Evolutionary conservation across 2,888 invertebrate genomes (phyloP), one percentile per base, ranked within the genome.

Genomic region (Penaeus monodon): DNA sequence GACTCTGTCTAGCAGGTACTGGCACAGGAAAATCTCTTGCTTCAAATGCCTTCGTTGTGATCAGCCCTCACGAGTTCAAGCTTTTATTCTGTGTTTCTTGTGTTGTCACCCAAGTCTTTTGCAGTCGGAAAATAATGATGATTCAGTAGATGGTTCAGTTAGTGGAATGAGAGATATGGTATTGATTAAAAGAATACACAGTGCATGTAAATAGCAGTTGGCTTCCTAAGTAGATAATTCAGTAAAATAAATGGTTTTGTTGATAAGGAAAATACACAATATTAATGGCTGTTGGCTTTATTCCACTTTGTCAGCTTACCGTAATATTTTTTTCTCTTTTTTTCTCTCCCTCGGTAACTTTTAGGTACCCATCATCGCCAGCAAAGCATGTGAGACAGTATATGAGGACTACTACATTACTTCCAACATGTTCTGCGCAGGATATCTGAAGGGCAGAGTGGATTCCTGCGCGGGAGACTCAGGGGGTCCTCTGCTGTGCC

Each of bases 381-480:
- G 95, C 91, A 94, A 95, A 12, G 95, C 95, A 29, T 98, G 98
- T 91, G 94, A 95, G 66, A 94, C 94, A 33, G 96, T 97, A 0
- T 98, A 98, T 92, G 95, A 95, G 91, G 96, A 96, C 91, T 96
- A 97, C 91, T 95, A 96, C 84, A 97, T 98, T 82, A 96, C 96
- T 0, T 94, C 95, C 88, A 96, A 97, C 92, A 98, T 98, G 97
- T 96, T 98, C 92, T 98, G 98, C 92, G 98, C 98, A 12, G 98
- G 98, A 0, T 96, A 95, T 93, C 93, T 93, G 79, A 95, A 96
- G 8, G 97, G 98, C 1, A 94, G 95, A 89, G 94, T 96, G 76
- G 98, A 98, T 92, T 97, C 98, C 0, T 98, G 98, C 92, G 97
- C 97, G 0, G 98, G 98, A 0, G 98, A 98, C 91, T 95, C 95